Conservation (phyloP, 1,140 invertebrate genomes). For the Diuraphis noxia region DNA sequence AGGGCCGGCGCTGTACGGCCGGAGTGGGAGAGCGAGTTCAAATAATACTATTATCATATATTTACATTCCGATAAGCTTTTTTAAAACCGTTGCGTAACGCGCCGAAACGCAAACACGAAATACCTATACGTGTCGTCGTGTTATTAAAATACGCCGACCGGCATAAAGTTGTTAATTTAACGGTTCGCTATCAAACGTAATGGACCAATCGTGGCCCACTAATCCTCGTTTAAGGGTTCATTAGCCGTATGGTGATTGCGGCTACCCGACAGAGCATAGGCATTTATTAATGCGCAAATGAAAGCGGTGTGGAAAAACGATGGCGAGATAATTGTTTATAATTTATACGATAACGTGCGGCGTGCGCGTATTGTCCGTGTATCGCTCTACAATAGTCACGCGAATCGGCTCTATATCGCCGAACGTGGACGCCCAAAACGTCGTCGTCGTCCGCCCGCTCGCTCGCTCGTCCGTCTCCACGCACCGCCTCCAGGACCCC, state of each 20-base stretch:
- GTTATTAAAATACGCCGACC: neutral
- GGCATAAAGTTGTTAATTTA: neutral
- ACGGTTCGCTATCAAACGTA: neutral
- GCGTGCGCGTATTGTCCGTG: too few species aligned
- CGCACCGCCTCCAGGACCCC: neutral
- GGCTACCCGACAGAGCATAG: too few species aligned
- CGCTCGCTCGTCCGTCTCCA: neutral
- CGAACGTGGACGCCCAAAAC: neutral
- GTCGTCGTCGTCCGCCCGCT: too few species aligned
- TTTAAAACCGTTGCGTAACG: neutral
- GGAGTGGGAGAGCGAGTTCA: neutral
- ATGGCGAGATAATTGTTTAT: too few species aligned
- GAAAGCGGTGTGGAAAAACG: too few species aligned
- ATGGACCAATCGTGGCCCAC: neutral
- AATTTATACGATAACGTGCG: too few species aligned
- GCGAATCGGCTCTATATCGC: neutral
- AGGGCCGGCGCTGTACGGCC: neutral
- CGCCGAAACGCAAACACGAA: neutral
- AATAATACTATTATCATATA: too few species aligned
- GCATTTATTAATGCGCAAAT: too few species aligned
- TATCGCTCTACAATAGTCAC: neutral
- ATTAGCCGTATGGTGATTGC: too few species aligned
- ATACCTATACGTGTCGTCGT: neutral
- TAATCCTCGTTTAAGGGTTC: too few species aligned
- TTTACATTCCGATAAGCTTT: slow-evolving; percentile 1